phyloP scores from a whole-genome alignment of 2,113 vertebrate species.

The Sapayoa aenigma region DNA sequence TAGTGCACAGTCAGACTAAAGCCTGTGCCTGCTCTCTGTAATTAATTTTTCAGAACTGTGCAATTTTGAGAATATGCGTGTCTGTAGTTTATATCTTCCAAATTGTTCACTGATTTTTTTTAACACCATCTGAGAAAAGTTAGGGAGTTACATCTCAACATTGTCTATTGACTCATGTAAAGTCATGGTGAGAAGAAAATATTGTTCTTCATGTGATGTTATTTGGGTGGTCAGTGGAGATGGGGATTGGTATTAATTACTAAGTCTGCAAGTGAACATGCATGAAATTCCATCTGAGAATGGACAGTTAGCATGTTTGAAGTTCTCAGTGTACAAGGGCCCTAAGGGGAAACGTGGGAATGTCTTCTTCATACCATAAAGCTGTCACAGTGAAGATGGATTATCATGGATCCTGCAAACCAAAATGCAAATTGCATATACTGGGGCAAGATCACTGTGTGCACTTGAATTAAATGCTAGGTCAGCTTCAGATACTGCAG shows the following conservation, averaged over 20 bases:
- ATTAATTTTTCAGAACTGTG: not conserved
- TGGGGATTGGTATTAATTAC: not conserved
- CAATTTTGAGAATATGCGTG: not conserved
- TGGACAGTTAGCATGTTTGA: not conserved
- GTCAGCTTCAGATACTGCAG: constrained; percentile 12
- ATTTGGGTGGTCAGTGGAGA: not conserved
- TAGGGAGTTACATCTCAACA: not conserved
- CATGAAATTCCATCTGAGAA: constrained; percentile 3
- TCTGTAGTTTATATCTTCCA: not conserved
- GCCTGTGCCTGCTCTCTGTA: not conserved
- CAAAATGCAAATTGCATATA: not conserved
- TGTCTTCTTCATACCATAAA: not conserved
- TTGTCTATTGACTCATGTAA: not conserved
- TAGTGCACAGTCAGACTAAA: not conserved
- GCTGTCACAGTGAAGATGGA: not conserved
- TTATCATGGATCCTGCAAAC: not conserved
- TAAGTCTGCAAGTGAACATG: not conserved
- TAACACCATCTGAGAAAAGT: not conserved
- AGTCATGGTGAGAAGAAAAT: not conserved
- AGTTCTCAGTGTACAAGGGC: not conserved
- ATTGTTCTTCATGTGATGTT: not conserved
- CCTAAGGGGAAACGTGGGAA: not conserved
- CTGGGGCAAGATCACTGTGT: not conserved
- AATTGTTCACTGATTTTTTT: not conserved
- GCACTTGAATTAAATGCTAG: constrained; percentile 19